Percentiles rank a stretch among this genome's conserved stretches.
These are phyloP conservation scores for Glyptemys insculpta DNA, from an alignment of 2,797 vertebrate genomes.

Conservation along the genomic window DNA sequence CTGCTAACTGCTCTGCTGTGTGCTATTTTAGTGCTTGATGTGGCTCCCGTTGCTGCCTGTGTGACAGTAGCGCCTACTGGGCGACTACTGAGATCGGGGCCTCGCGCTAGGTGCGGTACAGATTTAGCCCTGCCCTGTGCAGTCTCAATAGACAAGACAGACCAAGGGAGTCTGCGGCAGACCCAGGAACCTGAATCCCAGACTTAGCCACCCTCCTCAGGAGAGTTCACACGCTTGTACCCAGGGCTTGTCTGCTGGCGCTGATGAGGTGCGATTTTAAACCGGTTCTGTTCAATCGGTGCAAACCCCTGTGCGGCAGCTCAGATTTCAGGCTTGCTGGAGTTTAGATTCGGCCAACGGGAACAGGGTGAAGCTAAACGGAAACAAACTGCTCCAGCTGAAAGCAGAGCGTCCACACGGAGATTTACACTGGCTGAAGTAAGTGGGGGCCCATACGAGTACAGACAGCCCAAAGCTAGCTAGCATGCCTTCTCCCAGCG, in stretches of 20 bases:
- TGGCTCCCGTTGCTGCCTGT: background rate
- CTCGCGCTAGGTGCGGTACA: background rate
- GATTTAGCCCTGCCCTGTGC: too few relatives aligned
- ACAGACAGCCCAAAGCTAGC: background rate
- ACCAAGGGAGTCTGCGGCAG: background rate
- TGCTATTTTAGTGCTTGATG: background rate
- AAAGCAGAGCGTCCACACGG: background rate
- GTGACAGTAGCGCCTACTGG: background rate
- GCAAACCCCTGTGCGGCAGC: background rate
- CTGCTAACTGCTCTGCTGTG: fast-evolving
- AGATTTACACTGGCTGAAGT: background rate
- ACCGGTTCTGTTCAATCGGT: background rate
- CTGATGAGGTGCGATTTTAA: background rate
- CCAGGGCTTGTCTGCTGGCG: background rate
- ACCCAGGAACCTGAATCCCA: background rate
- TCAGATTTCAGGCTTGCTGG: background rate
- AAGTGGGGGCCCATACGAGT: fast-evolving
- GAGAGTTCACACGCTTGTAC: background rate
- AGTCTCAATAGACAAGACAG: too few relatives aligned
- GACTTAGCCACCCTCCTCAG: background rate
- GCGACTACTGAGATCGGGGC: background rate
- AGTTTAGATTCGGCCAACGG: background rate
- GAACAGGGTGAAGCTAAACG: background rate
- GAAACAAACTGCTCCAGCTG: background rate
- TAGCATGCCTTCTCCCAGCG: background rate